Evolutionary conservation across 2,888 invertebrate genomes (phyloP), one percentile per base, ranked within the genome.

Genomic region (Emmelina monodactyla): DNA sequence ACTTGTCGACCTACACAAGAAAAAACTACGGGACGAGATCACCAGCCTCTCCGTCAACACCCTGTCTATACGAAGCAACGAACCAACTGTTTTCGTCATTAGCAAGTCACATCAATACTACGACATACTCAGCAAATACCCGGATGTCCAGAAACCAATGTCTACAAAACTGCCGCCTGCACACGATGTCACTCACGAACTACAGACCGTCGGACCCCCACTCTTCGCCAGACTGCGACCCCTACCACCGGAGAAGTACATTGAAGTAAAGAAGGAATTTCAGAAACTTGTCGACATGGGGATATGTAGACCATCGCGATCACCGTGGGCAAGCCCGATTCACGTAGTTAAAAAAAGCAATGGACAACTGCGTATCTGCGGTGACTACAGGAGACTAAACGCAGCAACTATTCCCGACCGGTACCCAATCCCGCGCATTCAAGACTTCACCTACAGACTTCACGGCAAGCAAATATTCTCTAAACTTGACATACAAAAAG

Each of bases 321-420:
- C 37, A 11, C 37, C 37, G 3, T 42, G 42, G 42, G 39, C 34
- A 10, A 39, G 39, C 16, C 42, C 39, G 1, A 32, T 69, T 30
- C 43, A 43, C 22, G 32, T 45, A 1, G 49, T 42, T 4, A 34
- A 31, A 16, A 58, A 52, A 30, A 42, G 42, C n/a, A 28, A 45
- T 10, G 41, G 42, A 1, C 32, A 25, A 2, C 11, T 44, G 28
- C 37, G 40, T 3, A 31, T 34, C 2, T 61, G 61, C 37, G 62
- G 62, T 1, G 40, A 38, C n/a, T n/a, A n/a, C n/a, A n/a, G n/a
- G n/a, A n/a, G n/a, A n/a, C n/a, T n/a, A n/a, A n/a, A n/a, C n/a
- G 31, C 31, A 14, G 34, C 31, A 25, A 42, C 30, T 19, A 22
- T 16, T 13, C 35, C 30, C 0, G 37, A 40, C 29, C 28, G 40